Percentiles rank a stretch among this genome's conserved stretches.
These are phyloP conservation scores for Drosophila micromelanica DNA, from an alignment of 1,140 invertebrate genomes.

Conservation along the genomic window DNA sequence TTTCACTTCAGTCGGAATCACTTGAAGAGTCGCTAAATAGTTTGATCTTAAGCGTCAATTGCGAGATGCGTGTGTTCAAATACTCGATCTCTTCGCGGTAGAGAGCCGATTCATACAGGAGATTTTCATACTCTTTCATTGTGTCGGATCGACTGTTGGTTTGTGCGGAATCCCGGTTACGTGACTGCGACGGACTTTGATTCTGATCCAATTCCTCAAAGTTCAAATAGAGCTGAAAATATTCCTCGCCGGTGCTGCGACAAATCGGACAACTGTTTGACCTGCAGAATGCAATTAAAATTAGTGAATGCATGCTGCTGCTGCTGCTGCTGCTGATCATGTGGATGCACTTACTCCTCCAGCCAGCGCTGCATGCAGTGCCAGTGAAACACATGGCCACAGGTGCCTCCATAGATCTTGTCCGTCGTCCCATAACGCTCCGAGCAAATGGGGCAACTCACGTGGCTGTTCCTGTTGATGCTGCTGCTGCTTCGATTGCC, in stretches of 20 bases:
- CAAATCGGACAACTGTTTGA: conserved; percentile 27
- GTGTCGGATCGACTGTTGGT: neutral
- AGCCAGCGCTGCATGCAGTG: conserved; percentile 57
- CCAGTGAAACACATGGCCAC: conserved; percentile 66
- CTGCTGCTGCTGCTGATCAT: too few relatives aligned
- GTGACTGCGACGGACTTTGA: neutral
- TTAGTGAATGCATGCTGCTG: neutral
- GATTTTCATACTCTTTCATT: conserved; percentile 47
- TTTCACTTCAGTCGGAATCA: conserved; percentile 11
- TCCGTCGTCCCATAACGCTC: conserved; percentile 48
- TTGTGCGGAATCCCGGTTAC: neutral
- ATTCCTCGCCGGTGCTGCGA: conserved; percentile 1
- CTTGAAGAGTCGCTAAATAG: neutral
- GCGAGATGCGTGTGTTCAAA: conserved; percentile 29
- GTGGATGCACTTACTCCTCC: conserved; percentile 45
- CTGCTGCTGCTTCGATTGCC: neutral
- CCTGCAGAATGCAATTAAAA: neutral
- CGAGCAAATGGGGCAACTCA: conserved; percentile 60
- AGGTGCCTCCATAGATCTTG: conserved; percentile 49
- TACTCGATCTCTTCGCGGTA: conserved; percentile 59
- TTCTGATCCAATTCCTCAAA: conserved; percentile 14
- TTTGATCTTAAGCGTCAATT: neutral
- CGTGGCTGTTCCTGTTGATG: neutral
- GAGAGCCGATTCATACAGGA: conserved; percentile 52
- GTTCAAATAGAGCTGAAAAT: conserved; percentile 21